Base-by-base conservation (phyloP, 2,113 vertebrate species). In the Phalacrocorax aristotelis region DNA sequence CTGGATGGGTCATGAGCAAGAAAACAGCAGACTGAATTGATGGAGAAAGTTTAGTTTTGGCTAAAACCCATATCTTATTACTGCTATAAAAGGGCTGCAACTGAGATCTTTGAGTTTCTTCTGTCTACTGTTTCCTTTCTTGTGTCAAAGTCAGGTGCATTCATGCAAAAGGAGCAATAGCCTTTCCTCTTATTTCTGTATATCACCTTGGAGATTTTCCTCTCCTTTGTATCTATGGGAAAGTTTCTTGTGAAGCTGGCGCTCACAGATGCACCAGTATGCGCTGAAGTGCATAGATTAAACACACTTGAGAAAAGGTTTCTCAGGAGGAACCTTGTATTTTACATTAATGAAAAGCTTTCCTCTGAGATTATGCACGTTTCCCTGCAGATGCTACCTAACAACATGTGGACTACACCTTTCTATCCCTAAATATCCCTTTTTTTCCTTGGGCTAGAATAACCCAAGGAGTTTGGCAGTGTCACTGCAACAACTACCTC, bases 241-340 rank as follows among this genome's bases (percentile, higher is more conserved):
- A 93, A 66, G 60, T 55, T 89, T 84, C 76, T 79, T 90, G 34
- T 90, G 76, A 95, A 93, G 94, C 27, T 3, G 4, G 27, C 70
- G n/a, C 65, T 92, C 79, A 91, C 42, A 89, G 85, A 96, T 92
- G 66, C 46, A 83, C 34, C 36, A 80, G 71, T 13, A 16, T 13
- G 42, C 75, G 94, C 95, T 94, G 95, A 97, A 94, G 32, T 54
- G 25, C 58, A 58, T 29, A 80, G 74, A 89, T 95, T 94, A 95
- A 95, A 92, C 40, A 90, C 49, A 80, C 70, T 89, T 91, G 86
- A 91, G 91, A 95, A 89, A 95, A 94, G 70, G 70, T 58, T 95
- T 94, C 70, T 93, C 61, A 83, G 74, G 14, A 96, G 42, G 34
- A 94, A 77, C 54, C 46, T 89, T 90, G 66, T 46, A 83, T 95